Base-by-base conservation (phyloP, 2,113 vertebrate genomes). In the Condylura cristata region DNA sequence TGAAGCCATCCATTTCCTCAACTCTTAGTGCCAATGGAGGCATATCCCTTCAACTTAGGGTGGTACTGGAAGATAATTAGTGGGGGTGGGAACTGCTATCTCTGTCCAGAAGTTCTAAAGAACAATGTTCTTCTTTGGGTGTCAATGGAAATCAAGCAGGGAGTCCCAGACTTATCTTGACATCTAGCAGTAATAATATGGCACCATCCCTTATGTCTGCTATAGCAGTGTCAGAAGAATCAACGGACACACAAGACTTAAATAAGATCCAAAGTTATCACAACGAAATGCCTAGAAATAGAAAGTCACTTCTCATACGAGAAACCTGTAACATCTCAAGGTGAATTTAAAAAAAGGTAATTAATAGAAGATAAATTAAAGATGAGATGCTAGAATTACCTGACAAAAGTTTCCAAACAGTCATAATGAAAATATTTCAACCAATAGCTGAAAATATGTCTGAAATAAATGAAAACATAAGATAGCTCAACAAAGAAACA, bases 381-480 rank as follows among this genome's bases (percentile, higher is more conserved):
- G 37, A 86, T 89, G 70, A 86, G 65, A 37, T 6, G 6, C 82
- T 78, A 95, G 48, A 95, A 88, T 88, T 84, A 88, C 37, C 71
- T 87, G 61, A 71, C n/a, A 87, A 84, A 88, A 18, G 91, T 58
- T 71, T 91, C 93, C 89, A 80, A 65, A 66, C 32, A 91, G 56
- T 5, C 22, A 91, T 89, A 56, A 81, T 32, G 48, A 70, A 82
- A 84, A 90, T n/a, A 5, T 13, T 72, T 70, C 24, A 63, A 17
- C 78, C 17, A 92, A 11, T 12, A 81, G 44, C 66, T 71, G 10
- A 22, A 63, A 89, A 95, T 4, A 48, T 71, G 61, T 1, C 48
- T 85, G 61, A 91, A 88, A 90, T n/a, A 94, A 86, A 87, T 80
- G 18, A 95, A 87, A 96, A 75, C 13, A 84, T 71, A 58, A 92